Evolutionary conservation across 2,797 vertebrate genomes (phyloP), one percentile per base, ranked within the genome.

Genomic region (Kryptopterus vitreolus): DNA sequence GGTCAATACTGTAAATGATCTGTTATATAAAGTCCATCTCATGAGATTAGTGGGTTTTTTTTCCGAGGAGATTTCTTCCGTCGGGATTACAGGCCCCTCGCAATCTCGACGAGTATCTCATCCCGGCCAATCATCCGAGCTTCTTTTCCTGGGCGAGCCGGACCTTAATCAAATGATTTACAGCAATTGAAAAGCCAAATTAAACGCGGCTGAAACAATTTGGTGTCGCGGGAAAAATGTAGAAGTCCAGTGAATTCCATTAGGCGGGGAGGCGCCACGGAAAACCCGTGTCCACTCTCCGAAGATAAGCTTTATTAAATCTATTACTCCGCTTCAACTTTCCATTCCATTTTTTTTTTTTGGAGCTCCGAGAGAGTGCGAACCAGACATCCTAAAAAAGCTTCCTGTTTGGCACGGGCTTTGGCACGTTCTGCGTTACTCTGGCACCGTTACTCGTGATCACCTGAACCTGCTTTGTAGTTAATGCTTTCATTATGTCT

Each of bases 171-270:
- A 82, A 82, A 84, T 86, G 61, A 88, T 84, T 87, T 72, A 84
- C 73, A 68, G 29, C 82, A 82, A 86, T 86, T 87, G 86, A 83
- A 88, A 87, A 88, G 74, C 83, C 78, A 86, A 85, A 87, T 87
- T 84, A 86, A 88, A 86, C 84, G 78, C 6, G 69, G 75, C 83
- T 86, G 81, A 86, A 85, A 86, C 85, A 80, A 86, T 84, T 82
- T 86, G 61, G 46, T 31, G 48, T 78, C 38, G 33, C 31, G 48
- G 46, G 74, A 85, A 82, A n/a, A 86, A 86, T 69, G 71, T 71
- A 80, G 70, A 85, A 85, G 85, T 85, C 68, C 57, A 59, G 61
- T 38, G 82, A 83, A 88, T 87, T 83, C 83, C 83, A 89, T 87
- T 87, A 87, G n/a, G n/a, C 31, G 63, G 70, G 57, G 82, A 78